phyloP scores from a whole-genome alignment of 2,797 vertebrate species.

The Salmo trutta region DNA sequence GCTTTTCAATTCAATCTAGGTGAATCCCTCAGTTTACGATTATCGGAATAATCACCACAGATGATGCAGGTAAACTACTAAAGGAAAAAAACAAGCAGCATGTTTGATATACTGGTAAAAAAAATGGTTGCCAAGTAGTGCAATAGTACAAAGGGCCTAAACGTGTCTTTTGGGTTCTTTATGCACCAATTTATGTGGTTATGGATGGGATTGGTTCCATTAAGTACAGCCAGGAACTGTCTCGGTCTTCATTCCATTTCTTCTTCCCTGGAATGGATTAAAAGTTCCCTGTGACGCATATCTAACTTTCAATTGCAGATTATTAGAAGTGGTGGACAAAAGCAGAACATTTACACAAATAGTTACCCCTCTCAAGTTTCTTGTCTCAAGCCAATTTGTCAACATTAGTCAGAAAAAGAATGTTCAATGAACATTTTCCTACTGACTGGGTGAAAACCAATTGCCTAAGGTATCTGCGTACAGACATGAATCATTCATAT shows the following conservation, averaged over 20 bases:
- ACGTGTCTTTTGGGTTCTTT: slow-evolving; percentile 39
- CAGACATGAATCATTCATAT: background rate
- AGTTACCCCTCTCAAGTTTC: background rate
- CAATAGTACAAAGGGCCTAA: slow-evolving; percentile 43
- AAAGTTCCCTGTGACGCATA: slow-evolving; percentile 44
- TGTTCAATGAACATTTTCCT: background rate
- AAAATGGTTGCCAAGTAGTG: slow-evolving; percentile 43
- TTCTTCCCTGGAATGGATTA: slow-evolving; percentile 78
- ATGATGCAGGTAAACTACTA: slow-evolving; percentile 42
- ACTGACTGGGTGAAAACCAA: background rate
- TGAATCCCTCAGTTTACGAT: slow-evolving; percentile 36
- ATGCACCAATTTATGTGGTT: slow-evolving; percentile 42
- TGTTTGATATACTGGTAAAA: slow-evolving; percentile 37
- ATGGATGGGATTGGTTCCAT: slow-evolving; percentile 47
- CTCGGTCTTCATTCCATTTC: slow-evolving; percentile 73
- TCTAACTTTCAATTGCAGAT: slow-evolving; percentile 60
- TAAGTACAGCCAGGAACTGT: slow-evolving; percentile 62
- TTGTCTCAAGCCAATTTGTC: background rate
- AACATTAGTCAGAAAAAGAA: background rate
- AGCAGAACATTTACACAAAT: background rate
- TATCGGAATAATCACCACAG: slow-evolving; percentile 36
- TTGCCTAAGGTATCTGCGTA: background rate
- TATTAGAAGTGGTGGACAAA: slow-evolving; percentile 41
- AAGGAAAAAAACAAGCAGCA: slow-evolving; percentile 28
- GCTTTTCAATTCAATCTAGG: slow-evolving; percentile 53